These are phyloP conservation scores for Leucopsar rothschildi DNA, from an alignment of 2,113 vertebrate genomes.

Conservation along the genomic window DNA sequence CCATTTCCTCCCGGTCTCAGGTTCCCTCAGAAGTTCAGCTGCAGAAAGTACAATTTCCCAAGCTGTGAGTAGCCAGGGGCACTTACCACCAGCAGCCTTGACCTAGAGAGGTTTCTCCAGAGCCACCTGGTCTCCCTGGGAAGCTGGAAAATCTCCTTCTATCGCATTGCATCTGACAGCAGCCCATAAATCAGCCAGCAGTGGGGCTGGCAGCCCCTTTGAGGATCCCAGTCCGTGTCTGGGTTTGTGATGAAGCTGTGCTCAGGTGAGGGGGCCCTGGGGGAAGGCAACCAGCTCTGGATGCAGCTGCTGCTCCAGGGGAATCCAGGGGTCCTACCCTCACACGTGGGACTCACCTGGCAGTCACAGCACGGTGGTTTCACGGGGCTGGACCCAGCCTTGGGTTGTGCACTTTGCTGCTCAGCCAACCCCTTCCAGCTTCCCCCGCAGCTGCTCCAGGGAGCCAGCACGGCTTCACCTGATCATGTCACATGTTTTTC, in stretches of 20 bases:
- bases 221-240: neutral
- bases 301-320: neutral
- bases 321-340: neutral
- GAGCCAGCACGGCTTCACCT: neutral
- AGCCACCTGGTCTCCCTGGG: constrained; percentile 15
- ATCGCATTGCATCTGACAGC: neutral
- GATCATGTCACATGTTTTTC: accelerated
- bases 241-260: neutral
- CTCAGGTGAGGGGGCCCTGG: neutral
- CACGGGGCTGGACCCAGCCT: neutral
- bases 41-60: neutral
- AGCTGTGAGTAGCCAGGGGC: neutral
- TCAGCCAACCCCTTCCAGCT: accelerated
- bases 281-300: neutral
- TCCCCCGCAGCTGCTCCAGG: neutral
- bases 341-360: neutral
- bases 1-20: neutral
- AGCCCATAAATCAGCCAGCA: constrained; percentile 12
- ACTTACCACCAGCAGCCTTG: neutral
- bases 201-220: neutral
- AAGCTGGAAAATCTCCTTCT: neutral
- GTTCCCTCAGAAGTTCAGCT: constrained; percentile 12
- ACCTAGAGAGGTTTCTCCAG: neutral
- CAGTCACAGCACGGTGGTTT: accelerated
- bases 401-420: neutral